Evolutionary conservation across 2,113 vertebrate species (phyloP).

Genomic region (Semicossyphus pulcher): DNA sequence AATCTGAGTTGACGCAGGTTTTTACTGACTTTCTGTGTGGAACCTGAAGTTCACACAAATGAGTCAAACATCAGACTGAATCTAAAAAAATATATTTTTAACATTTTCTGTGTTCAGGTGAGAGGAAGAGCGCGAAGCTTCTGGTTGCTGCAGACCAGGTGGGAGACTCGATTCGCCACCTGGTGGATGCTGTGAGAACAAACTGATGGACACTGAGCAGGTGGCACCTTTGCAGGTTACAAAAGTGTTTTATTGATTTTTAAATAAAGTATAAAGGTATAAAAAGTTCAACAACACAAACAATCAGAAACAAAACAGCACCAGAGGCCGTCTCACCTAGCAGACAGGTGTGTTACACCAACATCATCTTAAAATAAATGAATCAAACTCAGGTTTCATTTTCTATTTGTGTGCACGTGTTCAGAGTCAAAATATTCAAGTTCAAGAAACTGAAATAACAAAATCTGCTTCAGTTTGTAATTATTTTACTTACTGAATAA

Average conservation of each 20-base stretch:
- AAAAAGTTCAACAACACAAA: neutral
- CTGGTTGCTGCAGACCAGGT: constrained; percentile 81
- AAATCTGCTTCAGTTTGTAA: no score
- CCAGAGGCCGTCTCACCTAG: neutral
- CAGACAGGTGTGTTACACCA: no score
- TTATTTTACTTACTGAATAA: no score
- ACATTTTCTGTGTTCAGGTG: constrained; percentile 71
- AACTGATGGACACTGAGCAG: constrained; percentile 6
- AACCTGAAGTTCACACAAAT: neutral
- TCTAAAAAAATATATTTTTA: no score
- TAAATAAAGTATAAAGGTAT: constrained; percentile 28
- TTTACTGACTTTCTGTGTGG: no score
- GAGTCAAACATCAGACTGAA: no score
- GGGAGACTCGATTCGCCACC: constrained; percentile 77
- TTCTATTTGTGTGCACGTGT: neutral
- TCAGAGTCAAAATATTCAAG: no score
- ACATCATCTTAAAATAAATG: neutral
- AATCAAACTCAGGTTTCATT: neutral
- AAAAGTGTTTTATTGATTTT: constrained; percentile 5
- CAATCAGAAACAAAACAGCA: neutral
- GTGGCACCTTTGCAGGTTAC: neutral
- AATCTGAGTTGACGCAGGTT: no score
- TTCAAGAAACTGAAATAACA: no score
- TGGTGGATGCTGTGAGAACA: constrained; percentile 79
- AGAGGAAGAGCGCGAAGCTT: constrained; percentile 68